Conservation (phyloP, 2,888 invertebrate species). For the Amphipyra berbera region DNA sequence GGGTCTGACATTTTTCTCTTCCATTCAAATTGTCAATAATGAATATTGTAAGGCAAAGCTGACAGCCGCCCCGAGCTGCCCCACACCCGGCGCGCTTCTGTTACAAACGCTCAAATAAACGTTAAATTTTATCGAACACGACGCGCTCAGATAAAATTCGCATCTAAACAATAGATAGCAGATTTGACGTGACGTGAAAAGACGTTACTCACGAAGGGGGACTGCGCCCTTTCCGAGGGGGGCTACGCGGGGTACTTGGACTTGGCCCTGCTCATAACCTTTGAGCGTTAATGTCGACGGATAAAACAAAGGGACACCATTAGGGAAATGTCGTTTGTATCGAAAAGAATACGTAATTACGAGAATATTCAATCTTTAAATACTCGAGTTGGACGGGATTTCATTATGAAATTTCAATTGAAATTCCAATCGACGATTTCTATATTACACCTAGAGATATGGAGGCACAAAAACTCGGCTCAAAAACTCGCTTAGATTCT, state of each 20-base stretch:
- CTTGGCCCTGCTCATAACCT: conserved; percentile 49
- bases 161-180: conserved; percentile 59
- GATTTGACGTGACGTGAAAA: conserved; percentile 62
- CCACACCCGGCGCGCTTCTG: conserved; percentile 43
- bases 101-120: conserved; percentile 56
- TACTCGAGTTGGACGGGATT: conserved; percentile 34
- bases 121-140: conserved; percentile 65
- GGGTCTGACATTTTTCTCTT: conserved; percentile 82
- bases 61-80: conserved; percentile 53
- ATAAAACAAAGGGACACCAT: conserved; percentile 53
- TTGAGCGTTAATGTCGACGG: conserved; percentile 46
- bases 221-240: conserved; percentile 3
- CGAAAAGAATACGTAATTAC: conserved; percentile 57
- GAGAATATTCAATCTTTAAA: conserved; percentile 47
- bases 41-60: conserved; percentile 69
- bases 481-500: conserved; percentile 1
- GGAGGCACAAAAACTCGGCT: conserved; percentile 27
- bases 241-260: conserved; percentile 9
- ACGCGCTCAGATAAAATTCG: conserved; percentile 61
- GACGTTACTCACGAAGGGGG: conserved; percentile 43
- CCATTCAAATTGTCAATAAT: conserved; percentile 82
- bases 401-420: conserved; percentile 47
- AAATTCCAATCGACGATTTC: conserved; percentile 34
- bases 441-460: conserved; percentile 25
- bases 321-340: conserved; percentile 52